Evolutionary conservation across 2,113 vertebrate genomes (phyloP), one percentile per base, ranked within the genome.

Genomic region (Caretta caretta): DNA sequence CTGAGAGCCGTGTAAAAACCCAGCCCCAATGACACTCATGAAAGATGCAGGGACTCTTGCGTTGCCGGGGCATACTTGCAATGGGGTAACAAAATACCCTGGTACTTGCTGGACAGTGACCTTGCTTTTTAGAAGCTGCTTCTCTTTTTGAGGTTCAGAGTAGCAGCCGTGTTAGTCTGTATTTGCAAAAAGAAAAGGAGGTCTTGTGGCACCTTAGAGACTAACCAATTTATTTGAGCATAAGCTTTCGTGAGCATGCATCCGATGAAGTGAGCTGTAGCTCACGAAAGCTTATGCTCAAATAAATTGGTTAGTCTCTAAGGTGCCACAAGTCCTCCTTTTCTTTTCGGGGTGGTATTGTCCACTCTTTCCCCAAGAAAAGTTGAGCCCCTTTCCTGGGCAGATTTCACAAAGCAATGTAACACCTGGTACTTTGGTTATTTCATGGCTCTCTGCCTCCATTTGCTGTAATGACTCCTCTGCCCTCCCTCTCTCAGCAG

Each of bases 371-470:
- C 50, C 49, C 0, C 5, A 22, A 6, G 14, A 11, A 80, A 82
- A 42, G 25, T 14, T 78, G 24, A 48, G 10, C 6, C 14, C 2
- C 8, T 84, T 53, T 78, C 4, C 38, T 72, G 1, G 14, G 0
- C 1, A 3, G 1, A 0, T 76, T 83, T 80, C 42, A 72, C 24
- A 1, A 1, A 0, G 22, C 76, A 1, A 2, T 50, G 80, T 76
- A 57, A 84, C 87, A 31, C 10, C 59, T 42, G n/a, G 16, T 38
- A 72, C n/a, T 24, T 17, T 20, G 65, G 42, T 78, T 25, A 6
- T 31, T 93, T 90, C 80, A 42, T 84, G 87, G 83, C 38, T 57
- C 14, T 42, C 13, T 19, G 14, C 10, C 6, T 59, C n/a, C 0
- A 0, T 46, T 46, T 46, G 24, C 42, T 76, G 22, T 46, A 76